A percentile compares a stretch with the other conserved stretches of the same genome.
Evolutionary conservation across 1,140 invertebrate species (phyloP).

Genomic region (Drosophila chauvacae): DNA sequence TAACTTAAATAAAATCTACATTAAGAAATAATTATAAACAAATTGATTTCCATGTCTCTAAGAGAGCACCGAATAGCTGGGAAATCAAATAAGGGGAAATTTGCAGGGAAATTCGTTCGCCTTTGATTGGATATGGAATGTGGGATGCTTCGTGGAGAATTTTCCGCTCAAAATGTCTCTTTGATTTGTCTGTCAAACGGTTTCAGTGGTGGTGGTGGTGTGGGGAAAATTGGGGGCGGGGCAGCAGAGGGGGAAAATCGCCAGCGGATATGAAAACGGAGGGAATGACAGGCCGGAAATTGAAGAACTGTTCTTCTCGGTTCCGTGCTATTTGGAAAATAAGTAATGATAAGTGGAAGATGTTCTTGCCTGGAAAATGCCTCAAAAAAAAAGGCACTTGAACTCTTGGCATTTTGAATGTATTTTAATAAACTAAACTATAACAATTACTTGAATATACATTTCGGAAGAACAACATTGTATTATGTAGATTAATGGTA

Average conservation of each 20-base stretch:
- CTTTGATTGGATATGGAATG: constrained; percentile 41
- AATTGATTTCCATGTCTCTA: background rate
- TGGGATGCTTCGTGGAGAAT: constrained; percentile 37
- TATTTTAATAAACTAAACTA: background rate
- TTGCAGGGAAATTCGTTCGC: constrained; percentile 18
- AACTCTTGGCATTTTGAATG: background rate
- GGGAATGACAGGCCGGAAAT: constrained; percentile 50
- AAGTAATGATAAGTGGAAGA: constrained; percentile 42
- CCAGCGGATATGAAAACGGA: constrained; percentile 36
- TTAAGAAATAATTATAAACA: background rate
- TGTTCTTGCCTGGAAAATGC: constrained; percentile 1
- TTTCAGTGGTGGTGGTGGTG: background rate
- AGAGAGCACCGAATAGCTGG: background rate
- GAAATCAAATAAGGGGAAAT: constrained; percentile 32
- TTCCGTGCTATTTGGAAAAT: constrained; percentile 23
- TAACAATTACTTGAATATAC: background rate
- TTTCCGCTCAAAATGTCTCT: constrained; percentile 53
- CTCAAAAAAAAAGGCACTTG: background rate
- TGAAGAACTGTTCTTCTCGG: constrained; percentile 31
- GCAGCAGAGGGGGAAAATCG: background rate
- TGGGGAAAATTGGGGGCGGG: constrained; percentile 4
- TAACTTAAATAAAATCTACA: no score
- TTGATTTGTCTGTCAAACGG: constrained; percentile 52
- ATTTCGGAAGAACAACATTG: background rate
- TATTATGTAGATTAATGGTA: background rate